These are phyloP conservation scores for Petrocephalus sullivani DNA, from an alignment of 2,797 vertebrate genomes.

Conservation along the genomic window DNA sequence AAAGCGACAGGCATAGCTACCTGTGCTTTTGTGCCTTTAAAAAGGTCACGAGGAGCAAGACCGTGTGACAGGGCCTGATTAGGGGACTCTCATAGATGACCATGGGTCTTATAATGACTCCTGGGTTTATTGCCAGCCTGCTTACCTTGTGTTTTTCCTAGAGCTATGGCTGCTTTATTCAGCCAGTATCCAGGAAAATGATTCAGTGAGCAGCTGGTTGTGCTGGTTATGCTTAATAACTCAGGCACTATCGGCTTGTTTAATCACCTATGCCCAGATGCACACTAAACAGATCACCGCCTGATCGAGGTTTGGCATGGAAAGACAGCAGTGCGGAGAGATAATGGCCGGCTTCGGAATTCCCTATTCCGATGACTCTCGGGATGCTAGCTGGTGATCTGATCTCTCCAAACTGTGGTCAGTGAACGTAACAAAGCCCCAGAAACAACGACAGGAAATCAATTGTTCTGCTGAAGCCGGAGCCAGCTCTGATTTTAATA, in stretches of 20 bases:
- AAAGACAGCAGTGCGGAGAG: not conserved
- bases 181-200: not conserved
- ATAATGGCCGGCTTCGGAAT: not conserved
- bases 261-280: constrained; percentile 5
- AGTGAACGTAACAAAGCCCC: not conserved
- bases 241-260: not conserved
- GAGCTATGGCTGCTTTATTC: not conserved
- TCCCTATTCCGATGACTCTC: not conserved
- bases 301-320: not conserved
- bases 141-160: not conserved
- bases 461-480: constrained; percentile 4
- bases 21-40: not conserved
- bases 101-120: not conserved
- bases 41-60: not conserved
- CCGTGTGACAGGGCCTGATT: too few species aligned
- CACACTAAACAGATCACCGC: constrained; percentile 8
- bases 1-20: not conserved
- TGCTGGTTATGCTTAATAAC: not conserved
- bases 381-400: not conserved
- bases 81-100: not conserved
- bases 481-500: constrained; percentile 6
- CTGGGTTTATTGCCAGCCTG: not conserved
- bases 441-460: not conserved
- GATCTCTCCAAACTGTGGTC: constrained; percentile 7
- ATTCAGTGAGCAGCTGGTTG: constrained; percentile 14